These are phyloP conservation scores for Peromyscus eremicus DNA, from an alignment of 2,797 vertebrate species.

Conservation along the genomic window DNA sequence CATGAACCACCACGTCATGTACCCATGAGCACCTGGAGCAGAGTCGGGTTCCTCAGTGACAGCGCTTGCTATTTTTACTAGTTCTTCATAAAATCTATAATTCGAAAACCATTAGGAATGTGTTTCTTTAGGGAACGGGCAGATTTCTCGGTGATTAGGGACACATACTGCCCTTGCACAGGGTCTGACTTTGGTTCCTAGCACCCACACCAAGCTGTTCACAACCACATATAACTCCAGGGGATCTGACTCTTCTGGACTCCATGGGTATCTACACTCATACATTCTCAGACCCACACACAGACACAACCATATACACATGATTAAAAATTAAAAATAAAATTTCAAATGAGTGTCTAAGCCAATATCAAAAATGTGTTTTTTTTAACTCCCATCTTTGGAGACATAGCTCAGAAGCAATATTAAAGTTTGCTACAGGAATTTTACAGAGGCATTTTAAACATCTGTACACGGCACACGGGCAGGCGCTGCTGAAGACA, in stretches of 20 bases:
- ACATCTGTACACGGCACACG: background rate
- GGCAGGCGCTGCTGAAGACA: background rate
- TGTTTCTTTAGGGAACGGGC: background rate
- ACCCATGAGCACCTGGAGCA: background rate
- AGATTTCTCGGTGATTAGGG: background rate
- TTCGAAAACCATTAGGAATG: background rate
- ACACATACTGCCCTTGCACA: background rate
- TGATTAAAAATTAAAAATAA: background rate
- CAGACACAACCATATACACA: background rate
- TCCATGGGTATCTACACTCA: too few species aligned
- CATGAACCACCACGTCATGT: background rate
- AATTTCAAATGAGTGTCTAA: background rate
- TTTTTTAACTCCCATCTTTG: background rate
- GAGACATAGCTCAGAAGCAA: background rate
- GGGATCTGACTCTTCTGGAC: background rate
- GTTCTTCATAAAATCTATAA: background rate
- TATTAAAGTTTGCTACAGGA: constrained; percentile 48
- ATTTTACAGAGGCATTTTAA: constrained; percentile 24
- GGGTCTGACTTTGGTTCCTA: background rate
- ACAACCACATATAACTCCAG: background rate
- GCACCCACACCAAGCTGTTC: background rate
- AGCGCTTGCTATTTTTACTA: background rate
- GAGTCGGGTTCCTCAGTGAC: background rate
- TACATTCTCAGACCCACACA: background rate
- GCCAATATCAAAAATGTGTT: constrained; percentile 33